phyloP scores from a whole-genome alignment of 2,888 invertebrate genomes.

The Seladonia tumulorum region DNA sequence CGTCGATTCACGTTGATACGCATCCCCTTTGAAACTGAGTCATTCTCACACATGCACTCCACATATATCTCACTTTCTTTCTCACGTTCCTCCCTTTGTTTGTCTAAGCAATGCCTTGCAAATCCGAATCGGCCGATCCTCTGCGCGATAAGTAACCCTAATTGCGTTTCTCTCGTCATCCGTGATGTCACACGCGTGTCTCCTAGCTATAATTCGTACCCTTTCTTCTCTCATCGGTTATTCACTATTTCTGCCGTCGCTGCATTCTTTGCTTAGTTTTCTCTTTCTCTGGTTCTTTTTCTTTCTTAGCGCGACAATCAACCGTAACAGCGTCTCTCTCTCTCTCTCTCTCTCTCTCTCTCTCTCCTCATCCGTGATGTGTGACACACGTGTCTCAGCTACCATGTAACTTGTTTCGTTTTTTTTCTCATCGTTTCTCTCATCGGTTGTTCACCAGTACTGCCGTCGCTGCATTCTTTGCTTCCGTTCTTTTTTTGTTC shows the following conservation, averaged over 20 bases:
- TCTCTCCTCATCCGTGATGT: constrained; percentile 64
- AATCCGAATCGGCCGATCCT: constrained; percentile 33
- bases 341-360: constrained; percentile 61
- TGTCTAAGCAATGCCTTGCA: constrained; percentile 20
- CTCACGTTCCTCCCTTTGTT: neutral
- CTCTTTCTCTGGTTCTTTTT: neutral
- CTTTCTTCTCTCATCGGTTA: neutral
- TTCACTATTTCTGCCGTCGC: neutral
- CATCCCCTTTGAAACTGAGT: constrained; percentile 1
- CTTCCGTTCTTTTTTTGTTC: constrained; percentile 24
- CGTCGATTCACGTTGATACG: constrained; percentile 1
- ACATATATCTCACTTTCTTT: neutral
- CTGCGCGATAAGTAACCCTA: constrained; percentile 59
- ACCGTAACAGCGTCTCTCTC: constrained; percentile 66
- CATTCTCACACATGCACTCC: constrained; percentile 3
- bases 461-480: constrained; percentile 7
- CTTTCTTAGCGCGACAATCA: constrained; percentile 46
- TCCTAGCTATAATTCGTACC: neutral
- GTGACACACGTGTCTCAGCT: constrained; percentile 63
- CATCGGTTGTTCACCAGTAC: neutral
- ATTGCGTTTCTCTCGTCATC: constrained; percentile 64
- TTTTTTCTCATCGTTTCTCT: neutral
- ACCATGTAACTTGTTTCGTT: constrained; percentile 21
- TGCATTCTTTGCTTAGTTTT: neutral
- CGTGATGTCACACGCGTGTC: constrained; percentile 67